Conservation (phyloP, 2,797 vertebrate species). For the Podarcis siculus region DNA sequence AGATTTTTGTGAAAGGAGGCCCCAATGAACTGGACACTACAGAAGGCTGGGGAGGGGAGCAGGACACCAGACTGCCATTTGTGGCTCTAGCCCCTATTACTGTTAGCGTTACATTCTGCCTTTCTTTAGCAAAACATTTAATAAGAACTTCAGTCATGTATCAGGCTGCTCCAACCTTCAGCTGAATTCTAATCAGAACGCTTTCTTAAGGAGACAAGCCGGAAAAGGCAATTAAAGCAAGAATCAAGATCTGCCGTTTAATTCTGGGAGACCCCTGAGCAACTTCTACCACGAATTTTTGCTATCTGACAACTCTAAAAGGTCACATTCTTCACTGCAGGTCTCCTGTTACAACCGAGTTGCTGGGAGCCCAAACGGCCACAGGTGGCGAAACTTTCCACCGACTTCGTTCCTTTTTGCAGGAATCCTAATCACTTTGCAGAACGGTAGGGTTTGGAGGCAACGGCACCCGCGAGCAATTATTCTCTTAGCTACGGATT, state of each 20-base stretch:
- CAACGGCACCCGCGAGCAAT: background rate
- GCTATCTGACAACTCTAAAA: constrained; percentile 23
- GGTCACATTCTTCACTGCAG: constrained; percentile 12
- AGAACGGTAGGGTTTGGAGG: background rate
- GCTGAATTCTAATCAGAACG: background rate
- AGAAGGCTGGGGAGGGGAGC: background rate
- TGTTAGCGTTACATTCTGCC: background rate
- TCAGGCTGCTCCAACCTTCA: background rate
- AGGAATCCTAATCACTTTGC: constrained; percentile 10
- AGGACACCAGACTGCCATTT: background rate
- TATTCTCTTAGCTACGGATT: background rate
- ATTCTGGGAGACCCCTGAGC: background rate
- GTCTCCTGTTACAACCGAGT: background rate
- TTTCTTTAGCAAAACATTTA: background rate
- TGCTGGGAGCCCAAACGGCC: constrained; percentile 25
- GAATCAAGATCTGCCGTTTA: background rate
- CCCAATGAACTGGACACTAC: background rate
- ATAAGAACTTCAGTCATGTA: background rate
- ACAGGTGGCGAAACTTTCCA: constrained; percentile 14
- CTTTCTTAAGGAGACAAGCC: background rate
- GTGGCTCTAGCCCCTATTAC: background rate
- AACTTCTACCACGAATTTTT: constrained; percentile 4
- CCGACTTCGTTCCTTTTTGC: constrained; percentile 9
- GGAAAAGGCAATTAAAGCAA: background rate
- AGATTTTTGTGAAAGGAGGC: background rate